Evolutionary conservation across 2,113 vertebrate genomes (phyloP).

Genomic region (Galemys pyrenaicus): DNA sequence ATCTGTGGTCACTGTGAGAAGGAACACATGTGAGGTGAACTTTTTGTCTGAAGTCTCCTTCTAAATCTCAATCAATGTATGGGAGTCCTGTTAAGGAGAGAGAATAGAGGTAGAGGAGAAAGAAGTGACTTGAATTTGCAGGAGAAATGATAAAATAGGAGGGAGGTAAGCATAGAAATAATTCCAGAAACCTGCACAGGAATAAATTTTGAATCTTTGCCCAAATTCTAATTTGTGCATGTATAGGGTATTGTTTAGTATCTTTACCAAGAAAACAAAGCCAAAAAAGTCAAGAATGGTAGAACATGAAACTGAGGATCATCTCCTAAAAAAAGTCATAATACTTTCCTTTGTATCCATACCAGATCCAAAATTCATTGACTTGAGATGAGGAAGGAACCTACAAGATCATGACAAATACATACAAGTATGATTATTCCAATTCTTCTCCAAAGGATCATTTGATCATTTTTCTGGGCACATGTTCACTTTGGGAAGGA

Average conservation of each 20-base stretch:
- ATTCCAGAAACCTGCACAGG: not conserved
- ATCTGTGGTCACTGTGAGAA: not conserved
- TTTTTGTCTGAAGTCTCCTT: not conserved
- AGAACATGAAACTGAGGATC: not conserved
- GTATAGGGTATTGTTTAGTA: not conserved
- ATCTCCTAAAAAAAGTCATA: not conserved
- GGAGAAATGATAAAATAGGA: not conserved
- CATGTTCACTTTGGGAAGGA: not conserved
- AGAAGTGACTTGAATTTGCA: not conserved
- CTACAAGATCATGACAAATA: not conserved
- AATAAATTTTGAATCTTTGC: not conserved
- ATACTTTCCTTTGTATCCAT: not conserved
- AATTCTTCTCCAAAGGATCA: not conserved
- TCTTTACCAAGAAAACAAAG: not conserved
- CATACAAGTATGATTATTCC: not conserved
- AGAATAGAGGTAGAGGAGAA: not conserved
- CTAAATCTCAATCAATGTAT: not conserved
- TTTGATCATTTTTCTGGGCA: not conserved
- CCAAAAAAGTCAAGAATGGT: not conserved
- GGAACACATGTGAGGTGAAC: not conserved
- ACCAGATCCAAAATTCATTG: not conserved
- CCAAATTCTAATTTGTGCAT: not conserved
- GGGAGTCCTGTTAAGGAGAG: not conserved
- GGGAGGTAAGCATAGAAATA: not conserved
- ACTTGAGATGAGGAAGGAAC: not conserved